Percentiles rank a stretch among this genome's conserved stretches.
Evolutionary conservation across 2,113 vertebrate species (phyloP).

Genomic region (Pedetes capensis): DNA sequence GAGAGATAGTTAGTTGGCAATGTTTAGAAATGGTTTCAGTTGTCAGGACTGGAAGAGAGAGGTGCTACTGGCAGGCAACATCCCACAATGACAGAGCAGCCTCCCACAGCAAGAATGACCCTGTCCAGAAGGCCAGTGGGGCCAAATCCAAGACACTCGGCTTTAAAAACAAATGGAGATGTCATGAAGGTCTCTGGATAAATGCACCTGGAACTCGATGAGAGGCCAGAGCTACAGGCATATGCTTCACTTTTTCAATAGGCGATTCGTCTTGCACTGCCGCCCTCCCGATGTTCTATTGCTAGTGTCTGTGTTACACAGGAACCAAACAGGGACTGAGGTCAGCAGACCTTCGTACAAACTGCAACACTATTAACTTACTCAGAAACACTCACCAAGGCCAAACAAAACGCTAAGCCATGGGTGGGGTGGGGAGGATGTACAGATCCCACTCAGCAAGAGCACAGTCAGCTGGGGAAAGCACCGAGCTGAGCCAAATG

Average conservation of each 20-base stretch:
- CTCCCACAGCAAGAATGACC: neutral
- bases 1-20: neutral
- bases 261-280: neutral
- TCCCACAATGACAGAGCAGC: neutral
- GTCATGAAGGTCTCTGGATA: neutral
- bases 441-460: neutral
- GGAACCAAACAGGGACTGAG: neutral
- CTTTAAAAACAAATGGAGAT: neutral
- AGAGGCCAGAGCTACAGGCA: neutral
- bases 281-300: neutral
- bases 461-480: neutral
- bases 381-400: neutral
- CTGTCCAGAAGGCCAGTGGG: neutral
- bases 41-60: neutral
- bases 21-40: neutral
- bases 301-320: neutral
- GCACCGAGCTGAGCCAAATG: neutral
- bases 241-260: neutral
- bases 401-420: neutral
- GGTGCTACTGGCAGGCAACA: neutral
- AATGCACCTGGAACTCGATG: neutral
- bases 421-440: fast-evolving
- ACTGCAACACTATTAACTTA: neutral
- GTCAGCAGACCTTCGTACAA: neutral
- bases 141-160: neutral